Conservation (phyloP, 1,140 invertebrate species). For the Copidosoma floridanum region DNA sequence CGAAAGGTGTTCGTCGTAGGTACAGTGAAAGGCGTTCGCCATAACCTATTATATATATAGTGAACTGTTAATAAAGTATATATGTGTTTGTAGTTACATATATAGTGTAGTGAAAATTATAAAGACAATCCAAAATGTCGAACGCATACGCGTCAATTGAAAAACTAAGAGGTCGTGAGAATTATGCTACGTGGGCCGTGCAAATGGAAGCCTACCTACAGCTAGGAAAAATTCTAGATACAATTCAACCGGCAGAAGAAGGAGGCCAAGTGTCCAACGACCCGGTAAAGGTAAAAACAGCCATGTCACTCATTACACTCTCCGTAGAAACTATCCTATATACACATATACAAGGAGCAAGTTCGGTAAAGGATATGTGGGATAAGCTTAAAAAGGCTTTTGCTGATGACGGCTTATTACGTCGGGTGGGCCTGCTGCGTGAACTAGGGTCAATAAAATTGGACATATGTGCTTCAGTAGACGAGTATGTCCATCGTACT, state of each 20-base stretch:
- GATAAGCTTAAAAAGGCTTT: neutral
- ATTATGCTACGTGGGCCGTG: neutral
- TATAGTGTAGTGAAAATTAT: too few relatives aligned
- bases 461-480: neutral
- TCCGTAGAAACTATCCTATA: neutral
- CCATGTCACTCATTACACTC: neutral
- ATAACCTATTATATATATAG: too few relatives aligned
- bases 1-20: too few relatives aligned
- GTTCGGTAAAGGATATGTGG: neutral
- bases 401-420: neutral
- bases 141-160: neutral
- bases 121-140: too few relatives aligned
- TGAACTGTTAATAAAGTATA: too few relatives aligned
- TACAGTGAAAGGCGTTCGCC: too few relatives aligned
- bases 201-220: neutral
- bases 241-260: neutral
- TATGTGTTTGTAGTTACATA: too few relatives aligned
- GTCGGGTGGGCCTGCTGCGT: neutral
- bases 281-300: neutral
- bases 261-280: neutral
- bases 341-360: neutral
- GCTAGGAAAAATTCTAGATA: neutral
- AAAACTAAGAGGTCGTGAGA: neutral
- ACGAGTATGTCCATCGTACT: neutral
- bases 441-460: neutral